Percentiles rank a stretch among this genome's conserved stretches.
Conservation (phyloP, 2,888 invertebrate species). For the Hartigia nigra region DNA sequence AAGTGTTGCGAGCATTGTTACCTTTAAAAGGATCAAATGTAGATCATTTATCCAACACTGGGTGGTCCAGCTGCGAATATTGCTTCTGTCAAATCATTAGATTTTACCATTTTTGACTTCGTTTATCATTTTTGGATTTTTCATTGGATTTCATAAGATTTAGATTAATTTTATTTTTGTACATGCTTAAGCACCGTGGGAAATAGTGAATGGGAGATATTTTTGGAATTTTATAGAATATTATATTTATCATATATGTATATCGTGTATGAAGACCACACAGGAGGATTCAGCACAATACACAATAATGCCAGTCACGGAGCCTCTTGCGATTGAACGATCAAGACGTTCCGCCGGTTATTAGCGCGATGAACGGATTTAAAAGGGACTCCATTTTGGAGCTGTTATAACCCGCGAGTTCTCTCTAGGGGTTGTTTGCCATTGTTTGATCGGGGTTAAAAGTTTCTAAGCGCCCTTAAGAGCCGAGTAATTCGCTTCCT, state of each 20-base stretch:
- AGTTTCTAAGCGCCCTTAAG: slow-evolving; percentile 23
- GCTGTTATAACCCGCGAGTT: neutral
- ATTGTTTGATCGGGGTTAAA: slow-evolving; percentile 24
- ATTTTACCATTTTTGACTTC: neutral
- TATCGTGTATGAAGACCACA: neutral
- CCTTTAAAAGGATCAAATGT: neutral
- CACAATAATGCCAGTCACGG: neutral
- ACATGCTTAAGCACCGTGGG: neutral
- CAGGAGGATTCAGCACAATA: neutral
- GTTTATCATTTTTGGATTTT: neutral
- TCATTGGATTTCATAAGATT: neutral
- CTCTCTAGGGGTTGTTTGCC: slow-evolving; percentile 16
- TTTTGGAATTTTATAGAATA: neutral
- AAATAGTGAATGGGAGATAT: neutral
- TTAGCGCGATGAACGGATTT: neutral
- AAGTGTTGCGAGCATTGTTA: neutral
- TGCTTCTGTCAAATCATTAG: neutral
- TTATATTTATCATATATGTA: neutral
- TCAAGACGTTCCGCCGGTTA: slow-evolving; percentile 3
- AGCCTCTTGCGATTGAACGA: neutral
- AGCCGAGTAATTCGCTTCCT: slow-evolving; percentile 21
- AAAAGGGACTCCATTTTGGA: neutral
- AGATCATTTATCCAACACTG: neutral
- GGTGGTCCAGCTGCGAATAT: neutral
- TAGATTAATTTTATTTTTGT: neutral